Base-by-base conservation (phyloP, 2,797 vertebrate genomes). In the Erpetoichthys calabaricus region DNA sequence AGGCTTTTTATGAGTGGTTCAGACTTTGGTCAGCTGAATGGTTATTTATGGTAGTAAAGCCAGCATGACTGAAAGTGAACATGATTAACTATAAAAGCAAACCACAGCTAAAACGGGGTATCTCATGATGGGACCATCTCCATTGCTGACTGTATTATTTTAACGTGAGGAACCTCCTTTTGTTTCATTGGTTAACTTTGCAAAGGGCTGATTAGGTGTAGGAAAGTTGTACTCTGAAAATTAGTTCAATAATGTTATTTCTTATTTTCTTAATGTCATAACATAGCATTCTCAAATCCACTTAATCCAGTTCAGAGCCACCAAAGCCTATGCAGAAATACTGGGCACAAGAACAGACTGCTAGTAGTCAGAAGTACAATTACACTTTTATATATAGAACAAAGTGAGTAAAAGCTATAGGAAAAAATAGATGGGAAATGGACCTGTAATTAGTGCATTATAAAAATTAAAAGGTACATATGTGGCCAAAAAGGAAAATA, bases 251-350 rank as follows among this genome's bases (percentile, higher is more conserved):
- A 25, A 25, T 25, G 25, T 25, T 1, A 25, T 25, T 25, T 25
- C 25, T 25, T 25, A 25, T 25, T 25, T 25, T 25, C 25, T 25
- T 25, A 25, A 1, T 25, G 25, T 25, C 25, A 25, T 25, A 25
- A 25, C 25, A 25, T 25, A 25, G 25, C 25, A 25, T 25, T 25
- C 25, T 25, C 25, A 25, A 25, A 25, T 25, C 25, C 25, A 2
- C 25, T 25, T 25, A 25, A 25, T 25, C 25, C 25, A 25, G 25
- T 25, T 25, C 45, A 41, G 45, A 41, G 45, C 7, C 56, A 47
- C 56, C 6, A n/a, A 47, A 44, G 5, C 8, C 7, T 46, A 45
- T 25, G 42, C 56, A 47, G 45, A 51, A 66, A 67, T 56, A 67
- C 64, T 41, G 42, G n/a, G 42, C 51, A 52, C 51, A 52, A 56